Percentiles rank a stretch among this genome's conserved stretches.
Evolutionary conservation across 35 echinoderm and acorn worm species (phyloP).

Genomic region (Nesometra sesokonis): DNA sequence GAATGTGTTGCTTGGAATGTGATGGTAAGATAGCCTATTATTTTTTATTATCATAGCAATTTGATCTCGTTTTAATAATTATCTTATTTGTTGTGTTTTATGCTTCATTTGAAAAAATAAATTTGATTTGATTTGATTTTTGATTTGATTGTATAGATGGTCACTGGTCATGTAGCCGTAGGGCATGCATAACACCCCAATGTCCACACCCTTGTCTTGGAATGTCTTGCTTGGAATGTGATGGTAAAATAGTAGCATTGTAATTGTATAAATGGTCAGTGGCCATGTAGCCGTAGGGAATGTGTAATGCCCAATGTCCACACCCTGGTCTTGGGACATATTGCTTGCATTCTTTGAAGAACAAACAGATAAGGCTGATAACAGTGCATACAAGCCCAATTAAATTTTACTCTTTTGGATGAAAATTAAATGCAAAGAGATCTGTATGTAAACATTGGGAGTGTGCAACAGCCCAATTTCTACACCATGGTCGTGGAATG

Average conservation of each 20-base stretch:
- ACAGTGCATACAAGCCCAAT: too few relatives aligned
- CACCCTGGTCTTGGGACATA: conserved; percentile 71
- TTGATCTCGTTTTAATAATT: background rate
- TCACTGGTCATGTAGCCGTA: conserved; percentile 38
- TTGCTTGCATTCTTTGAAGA: conserved; percentile 36
- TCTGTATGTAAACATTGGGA: too few relatives aligned
- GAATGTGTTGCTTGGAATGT: conserved; percentile 76
- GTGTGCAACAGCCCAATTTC: conserved; percentile 42
- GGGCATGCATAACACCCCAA: conserved; percentile 21
- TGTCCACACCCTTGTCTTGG: conserved; percentile 74
- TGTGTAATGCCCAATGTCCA: conserved; percentile 45
- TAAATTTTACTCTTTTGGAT: background rate
- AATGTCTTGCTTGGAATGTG: conserved; percentile 72
- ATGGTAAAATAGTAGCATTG: conserved; percentile 51
- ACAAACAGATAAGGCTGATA: too few relatives aligned
- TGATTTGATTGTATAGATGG: conserved; percentile 71
- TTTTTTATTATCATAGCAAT: background rate
- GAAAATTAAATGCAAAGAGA: too few relatives aligned
- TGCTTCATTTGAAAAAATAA: too few relatives aligned
- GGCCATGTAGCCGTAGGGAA: conserved; percentile 32
- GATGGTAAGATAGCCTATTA: conserved; percentile 12
- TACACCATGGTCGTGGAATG: conserved; percentile 60
- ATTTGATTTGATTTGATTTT: too few relatives aligned
- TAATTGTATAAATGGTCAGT: conserved; percentile 58
- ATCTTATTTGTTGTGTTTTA: too few relatives aligned